Base-by-base conservation (phyloP, 37 sponge, comb jelly and placozoan genomes). In the Mnemiopsis leidyi region DNA sequence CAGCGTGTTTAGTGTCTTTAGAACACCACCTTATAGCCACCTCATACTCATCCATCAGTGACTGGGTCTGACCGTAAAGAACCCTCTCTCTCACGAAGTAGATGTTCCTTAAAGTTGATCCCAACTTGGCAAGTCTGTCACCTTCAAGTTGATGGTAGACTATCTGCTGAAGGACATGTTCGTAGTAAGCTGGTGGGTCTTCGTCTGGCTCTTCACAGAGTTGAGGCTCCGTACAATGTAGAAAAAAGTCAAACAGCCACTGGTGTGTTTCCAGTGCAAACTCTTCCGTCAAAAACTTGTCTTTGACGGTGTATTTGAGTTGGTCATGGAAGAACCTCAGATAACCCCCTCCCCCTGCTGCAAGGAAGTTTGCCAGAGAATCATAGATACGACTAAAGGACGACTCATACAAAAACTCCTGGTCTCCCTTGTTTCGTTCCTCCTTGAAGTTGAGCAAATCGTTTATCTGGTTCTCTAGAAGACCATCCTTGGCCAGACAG, bases 381-480 rank as follows among this genome's bases (percentile, higher is more conserved):
- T 71, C 75, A 71, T 71, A 71, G 75, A 71, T 71, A 23, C 75
- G 75, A 71, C 30, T 26, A 18, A 71, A 71, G 75, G 75, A 71
- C 3, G 75, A 23, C 5, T 71, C 75, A 48, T 23, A 29, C 25
- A 26, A 18, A 26, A 23, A 71, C 3, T 71, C 75, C 75, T 71
- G n/a, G 30, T 71, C 75, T 18, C 75, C 75, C 75, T 5, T 71
- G 30, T 29, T 25, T 5, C 30, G 5, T 71, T 71, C 75, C n/a
- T 71, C 75, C n/a, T 71, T 71, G 75, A 71, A 71, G 3, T 5
- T 18, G n/a, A 71, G 61, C 75, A 71, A 26, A 24, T 71, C 75
- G 20, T 71, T 71, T 3, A 71, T 71, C 23, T 71, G 21, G 75
- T 71, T 71, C 30, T 71, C 75, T 5, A 71, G 75, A 7, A 71